These are phyloP conservation scores for Cryptotis parvus DNA, from an alignment of 2,113 vertebrate species.

Conservation along the genomic window DNA sequence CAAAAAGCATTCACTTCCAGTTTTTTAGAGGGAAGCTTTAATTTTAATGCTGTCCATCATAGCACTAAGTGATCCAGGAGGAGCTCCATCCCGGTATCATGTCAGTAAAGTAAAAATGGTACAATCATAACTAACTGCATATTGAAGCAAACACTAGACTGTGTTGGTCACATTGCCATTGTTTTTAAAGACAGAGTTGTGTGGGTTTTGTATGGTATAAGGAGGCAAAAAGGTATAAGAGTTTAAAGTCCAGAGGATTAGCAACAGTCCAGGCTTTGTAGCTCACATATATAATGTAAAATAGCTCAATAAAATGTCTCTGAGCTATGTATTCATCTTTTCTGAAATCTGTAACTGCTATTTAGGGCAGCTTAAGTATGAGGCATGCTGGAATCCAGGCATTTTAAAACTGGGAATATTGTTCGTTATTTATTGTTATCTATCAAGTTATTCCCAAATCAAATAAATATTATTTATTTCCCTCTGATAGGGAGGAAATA, in stretches of 20 bases:
- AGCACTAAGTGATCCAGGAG: neutral
- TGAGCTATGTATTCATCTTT: conserved; percentile 28
- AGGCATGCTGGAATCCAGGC: neutral
- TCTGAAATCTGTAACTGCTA: neutral
- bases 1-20: conserved; percentile 26
- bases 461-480: neutral
- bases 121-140: too few species aligned
- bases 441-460: neutral
- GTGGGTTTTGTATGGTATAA: neutral
- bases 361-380: neutral
- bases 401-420: neutral
- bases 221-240: neutral
- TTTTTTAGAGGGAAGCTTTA: neutral
- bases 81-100: neutral
- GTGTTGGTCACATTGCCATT: neutral
- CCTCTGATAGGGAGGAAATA: neutral
- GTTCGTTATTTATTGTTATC: neutral
- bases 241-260: neutral
- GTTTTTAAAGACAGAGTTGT: neutral
- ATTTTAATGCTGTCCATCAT: neutral
- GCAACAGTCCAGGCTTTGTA: neutral
- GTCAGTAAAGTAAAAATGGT: neutral
- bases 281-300: neutral
- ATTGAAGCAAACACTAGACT: too few species aligned
- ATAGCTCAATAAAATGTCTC: neutral